A percentile compares a stretch with the other conserved stretches of the same genome.
phyloP scores from a whole-genome alignment of 2,113 vertebrate genomes.

The Gallinago jamesoni region DNA sequence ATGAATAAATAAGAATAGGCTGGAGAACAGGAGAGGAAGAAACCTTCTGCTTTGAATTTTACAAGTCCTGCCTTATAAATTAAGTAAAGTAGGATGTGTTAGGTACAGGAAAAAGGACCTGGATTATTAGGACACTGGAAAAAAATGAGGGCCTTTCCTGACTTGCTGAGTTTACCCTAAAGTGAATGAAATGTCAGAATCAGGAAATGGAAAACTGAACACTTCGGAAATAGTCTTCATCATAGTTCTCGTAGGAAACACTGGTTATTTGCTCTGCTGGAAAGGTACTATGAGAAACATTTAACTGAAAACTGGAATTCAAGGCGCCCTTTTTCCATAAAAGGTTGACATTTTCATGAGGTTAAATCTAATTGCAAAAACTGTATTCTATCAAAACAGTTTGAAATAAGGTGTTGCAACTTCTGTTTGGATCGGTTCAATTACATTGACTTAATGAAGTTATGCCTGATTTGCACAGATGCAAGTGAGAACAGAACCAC shows the following conservation, averaged over 20 bases:
- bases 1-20: constrained; percentile 22
- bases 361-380: not conserved
- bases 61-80: not conserved
- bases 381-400: not conserved
- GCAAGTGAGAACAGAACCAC: not conserved
- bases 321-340: not conserved
- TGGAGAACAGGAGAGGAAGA: not conserved
- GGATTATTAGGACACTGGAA: not conserved
- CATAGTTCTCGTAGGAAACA: not conserved
- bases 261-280: not conserved
- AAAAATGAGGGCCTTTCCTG: not conserved
- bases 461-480: not conserved
- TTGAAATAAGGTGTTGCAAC: not conserved
- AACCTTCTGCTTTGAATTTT: constrained; percentile 1
- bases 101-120: not conserved
- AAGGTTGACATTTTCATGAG: not conserved
- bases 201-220: constrained; percentile 26
- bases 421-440: not conserved
- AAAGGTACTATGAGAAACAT: not conserved
- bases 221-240: constrained; percentile 17
- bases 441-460: not conserved
- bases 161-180: not conserved
- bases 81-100: not conserved
- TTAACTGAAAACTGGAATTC: not conserved
- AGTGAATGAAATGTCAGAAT: constrained; percentile 4